Evolutionary conservation across 2,888 invertebrate genomes (phyloP).

Genomic region (Epinotia demarniana): DNA sequence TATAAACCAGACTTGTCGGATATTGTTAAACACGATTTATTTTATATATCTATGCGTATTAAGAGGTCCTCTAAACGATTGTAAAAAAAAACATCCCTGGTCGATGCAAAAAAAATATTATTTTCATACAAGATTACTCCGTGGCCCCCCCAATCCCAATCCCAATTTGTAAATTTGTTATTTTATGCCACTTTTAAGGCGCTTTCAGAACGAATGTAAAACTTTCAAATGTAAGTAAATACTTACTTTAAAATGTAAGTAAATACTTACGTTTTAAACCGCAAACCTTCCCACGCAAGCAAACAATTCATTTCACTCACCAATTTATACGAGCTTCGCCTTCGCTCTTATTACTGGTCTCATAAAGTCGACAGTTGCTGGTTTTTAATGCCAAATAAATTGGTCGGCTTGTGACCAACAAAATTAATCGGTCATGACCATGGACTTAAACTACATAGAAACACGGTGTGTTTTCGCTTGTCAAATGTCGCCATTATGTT

Average conservation of each 20-base stretch:
- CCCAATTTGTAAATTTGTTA: no score
- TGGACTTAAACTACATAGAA: no score
- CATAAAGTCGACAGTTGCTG: neutral
- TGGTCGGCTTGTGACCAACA: neutral
- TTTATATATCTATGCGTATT: no score
- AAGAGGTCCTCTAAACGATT: no score
- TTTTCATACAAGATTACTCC: no score
- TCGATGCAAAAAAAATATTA: no score
- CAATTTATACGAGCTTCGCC: neutral
- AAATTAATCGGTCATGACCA: neutral
- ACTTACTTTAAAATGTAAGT: no score
- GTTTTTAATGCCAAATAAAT: neutral
- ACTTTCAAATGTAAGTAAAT: neutral
- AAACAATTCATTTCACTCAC: slow-evolving; percentile 4
- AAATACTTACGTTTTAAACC: no score
- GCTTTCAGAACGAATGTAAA: neutral
- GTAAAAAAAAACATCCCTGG: no score
- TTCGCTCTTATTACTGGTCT: neutral
- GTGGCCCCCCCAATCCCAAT: no score
- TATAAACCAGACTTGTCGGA: no score
- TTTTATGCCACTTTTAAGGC: neutral
- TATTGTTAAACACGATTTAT: no score
- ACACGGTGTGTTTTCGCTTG: slow-evolving; percentile 1
- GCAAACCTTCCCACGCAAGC: slow-evolving; percentile 33
- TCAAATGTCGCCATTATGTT: neutral